Percentiles rank a stretch among this genome's conserved stretches.
phyloP scores from a whole-genome alignment of 2,888 invertebrate genomes.

The Leptothorax acervorum region DNA sequence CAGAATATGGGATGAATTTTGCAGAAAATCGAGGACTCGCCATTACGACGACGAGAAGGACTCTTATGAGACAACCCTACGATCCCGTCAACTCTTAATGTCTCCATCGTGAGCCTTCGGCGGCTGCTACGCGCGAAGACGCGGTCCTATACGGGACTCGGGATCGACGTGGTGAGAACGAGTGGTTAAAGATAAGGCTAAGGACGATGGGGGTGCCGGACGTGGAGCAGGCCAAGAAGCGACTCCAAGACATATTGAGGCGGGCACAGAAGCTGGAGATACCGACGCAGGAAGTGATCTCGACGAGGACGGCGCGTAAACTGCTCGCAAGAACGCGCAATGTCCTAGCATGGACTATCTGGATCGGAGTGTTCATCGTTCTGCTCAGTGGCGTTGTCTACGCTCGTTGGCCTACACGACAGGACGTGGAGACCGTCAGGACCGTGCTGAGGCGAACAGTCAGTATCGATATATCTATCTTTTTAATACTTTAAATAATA shows the following conservation, averaged over 20 bases:
- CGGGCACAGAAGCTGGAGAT: conserved; percentile 80
- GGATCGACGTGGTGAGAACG: conserved; percentile 27
- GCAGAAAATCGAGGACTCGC: conserved; percentile 59
- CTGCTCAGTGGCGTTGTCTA: conserved; percentile 79
- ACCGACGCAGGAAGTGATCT: conserved; percentile 78
- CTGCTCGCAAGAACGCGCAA: conserved; percentile 80
- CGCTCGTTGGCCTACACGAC: conserved; percentile 80
- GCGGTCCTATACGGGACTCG: conserved; percentile 26
- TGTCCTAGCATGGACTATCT: conserved; percentile 77
- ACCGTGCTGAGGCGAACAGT: conserved; percentile 83
- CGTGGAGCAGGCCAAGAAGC: conserved; percentile 80
- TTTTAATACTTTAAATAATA: neutral
- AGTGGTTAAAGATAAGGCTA: conserved; percentile 26
- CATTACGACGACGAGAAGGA: conserved; percentile 53
- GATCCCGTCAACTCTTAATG: conserved; percentile 61
- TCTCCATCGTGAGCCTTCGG: conserved; percentile 53
- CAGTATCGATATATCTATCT: conserved; percentile 58
- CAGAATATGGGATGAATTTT: conserved; percentile 61
- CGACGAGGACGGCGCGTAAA: conserved; percentile 80
- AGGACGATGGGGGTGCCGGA: conserved; percentile 78
- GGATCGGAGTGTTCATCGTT: conserved; percentile 77
- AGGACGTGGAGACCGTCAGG: conserved; percentile 81
- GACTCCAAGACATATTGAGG: conserved; percentile 80
- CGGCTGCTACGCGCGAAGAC: conserved; percentile 22
- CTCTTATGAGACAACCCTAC: conserved; percentile 48